Base-by-base conservation (phyloP, 2,888 invertebrate genomes). In the Carpatolechia fugitivella region DNA sequence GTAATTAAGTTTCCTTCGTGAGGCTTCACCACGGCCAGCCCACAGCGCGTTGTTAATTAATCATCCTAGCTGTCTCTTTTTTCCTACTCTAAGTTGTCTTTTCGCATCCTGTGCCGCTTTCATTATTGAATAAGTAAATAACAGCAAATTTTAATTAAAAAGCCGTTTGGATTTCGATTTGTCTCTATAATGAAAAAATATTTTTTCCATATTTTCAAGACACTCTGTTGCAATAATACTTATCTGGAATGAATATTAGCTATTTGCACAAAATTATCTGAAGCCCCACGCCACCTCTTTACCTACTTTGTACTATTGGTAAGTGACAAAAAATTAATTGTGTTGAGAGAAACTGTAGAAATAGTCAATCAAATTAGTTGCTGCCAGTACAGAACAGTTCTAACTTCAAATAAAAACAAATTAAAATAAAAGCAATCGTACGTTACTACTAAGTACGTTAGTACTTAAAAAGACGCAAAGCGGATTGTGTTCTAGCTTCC, bases 1-100 rank as follows among this genome's bases (percentile, higher is more conserved):
- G 77, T 85, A 86, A 85, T 85, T 85, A 85, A 81, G 78, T 83
- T 82, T 80, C 80, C 76, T 79, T 76, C 68, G 73, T 66, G 36
- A 67, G 72, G 74, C 74, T 69, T 72, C 78, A 76, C 76, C 76
- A 82, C 73, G 80, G 80, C 74, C 72, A 72, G 74, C 75, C 72
- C 72, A 62, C 72, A 72, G 74, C 74, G 72, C 72, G 63, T 69
- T 76, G 78, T 81, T 85, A 85, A 85, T 85, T 83, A 85, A 85
- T 85, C 80, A 85, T 82, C 73, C 69, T 70, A 69, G 72, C 73
- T 73, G 76, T 73, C 77, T 76, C 74, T 78, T 79, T 44, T 80
- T 72, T 76, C 74, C 72, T 71, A 74, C 72, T 78, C 13, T 41
- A 18, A 41, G 36, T 7, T 36, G 36, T 36, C 36, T 80, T 82